Evolutionary conservation across 2,888 invertebrate species (phyloP).

Genomic region (Odontocolon sp.): DNA sequence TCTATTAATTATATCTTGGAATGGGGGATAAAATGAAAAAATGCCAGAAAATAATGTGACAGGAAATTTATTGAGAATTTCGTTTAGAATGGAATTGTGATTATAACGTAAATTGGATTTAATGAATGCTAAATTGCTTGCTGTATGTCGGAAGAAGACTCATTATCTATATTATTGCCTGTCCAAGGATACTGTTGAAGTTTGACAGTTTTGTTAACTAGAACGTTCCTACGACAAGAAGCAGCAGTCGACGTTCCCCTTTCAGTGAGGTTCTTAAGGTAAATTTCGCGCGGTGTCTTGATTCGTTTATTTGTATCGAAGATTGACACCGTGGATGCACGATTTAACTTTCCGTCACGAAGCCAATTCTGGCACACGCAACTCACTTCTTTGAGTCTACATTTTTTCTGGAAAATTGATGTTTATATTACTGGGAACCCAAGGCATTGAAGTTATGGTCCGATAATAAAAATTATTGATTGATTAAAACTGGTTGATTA

Average conservation of each 20-base stretch:
- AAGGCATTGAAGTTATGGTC: no score
- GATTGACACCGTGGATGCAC: constrained; percentile 64
- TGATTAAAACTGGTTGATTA: no score
- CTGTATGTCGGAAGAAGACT: constrained; percentile 18
- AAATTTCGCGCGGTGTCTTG: constrained; percentile 22
- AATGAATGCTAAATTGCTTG: constrained; percentile 44
- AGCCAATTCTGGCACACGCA: constrained; percentile 15
- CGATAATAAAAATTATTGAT: no score
- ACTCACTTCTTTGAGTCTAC: constrained; percentile 1
- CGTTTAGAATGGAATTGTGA: constrained; percentile 20
- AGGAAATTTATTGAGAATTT: constrained; percentile 27
- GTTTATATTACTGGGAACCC: no score
- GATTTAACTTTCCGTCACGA: constrained; percentile 64
- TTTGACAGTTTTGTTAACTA: constrained; percentile 50
- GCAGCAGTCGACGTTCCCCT: constrained; percentile 30
- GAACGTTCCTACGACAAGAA: constrained; percentile 37
- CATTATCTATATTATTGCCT: constrained; percentile 39
- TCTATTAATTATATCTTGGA: not conserved
- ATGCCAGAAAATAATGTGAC: not conserved
- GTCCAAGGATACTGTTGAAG: constrained; percentile 49
- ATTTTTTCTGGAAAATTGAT: constrained; percentile 1
- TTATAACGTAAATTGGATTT: constrained; percentile 41
- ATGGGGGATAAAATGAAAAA: not conserved
- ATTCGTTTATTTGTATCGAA: constrained; percentile 44
- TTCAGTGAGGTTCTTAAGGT: constrained; percentile 24